Evolutionary conservation across 2,888 invertebrate species (phyloP).

Genomic region (Andrena marginata): DNA sequence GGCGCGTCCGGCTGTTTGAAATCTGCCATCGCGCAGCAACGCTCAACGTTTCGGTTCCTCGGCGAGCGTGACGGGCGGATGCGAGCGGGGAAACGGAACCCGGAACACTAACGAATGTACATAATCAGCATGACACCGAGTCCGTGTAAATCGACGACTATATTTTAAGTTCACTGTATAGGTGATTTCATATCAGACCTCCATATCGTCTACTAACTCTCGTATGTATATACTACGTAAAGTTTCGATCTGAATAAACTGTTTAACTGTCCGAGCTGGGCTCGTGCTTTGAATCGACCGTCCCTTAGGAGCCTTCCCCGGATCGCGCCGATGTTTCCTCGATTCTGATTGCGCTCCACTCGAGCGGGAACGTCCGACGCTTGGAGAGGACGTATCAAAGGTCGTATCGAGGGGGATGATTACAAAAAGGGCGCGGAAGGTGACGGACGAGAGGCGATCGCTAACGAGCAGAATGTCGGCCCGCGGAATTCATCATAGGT

Average conservation of each 20-base stretch:
- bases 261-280: conserved; percentile 80
- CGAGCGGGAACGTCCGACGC: background rate
- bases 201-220: conserved; percentile 82
- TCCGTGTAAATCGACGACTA: conserved; percentile 73
- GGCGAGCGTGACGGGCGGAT: background rate
- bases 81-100: conserved; percentile 5
- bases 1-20: background rate
- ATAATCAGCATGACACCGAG: conserved; percentile 66
- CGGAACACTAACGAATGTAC: conserved; percentile 65
- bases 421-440: background rate
- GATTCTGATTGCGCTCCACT: background rate
- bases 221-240: conserved; percentile 82
- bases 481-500: conserved; percentile 38
- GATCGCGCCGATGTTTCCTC: background rate
- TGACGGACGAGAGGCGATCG: conserved; percentile 1
- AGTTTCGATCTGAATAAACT: conserved; percentile 82
- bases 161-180: conserved; percentile 77
- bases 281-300: background rate
- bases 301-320: background rate
- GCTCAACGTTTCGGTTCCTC: conserved; percentile 7
- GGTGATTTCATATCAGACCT: conserved; percentile 81
- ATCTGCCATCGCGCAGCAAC: background rate
- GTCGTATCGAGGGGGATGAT: background rate
- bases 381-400: background rate
- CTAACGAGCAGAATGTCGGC: background rate